phyloP scores from a whole-genome alignment of 2,113 vertebrate genomes.

The Cavia porcellus region DNA sequence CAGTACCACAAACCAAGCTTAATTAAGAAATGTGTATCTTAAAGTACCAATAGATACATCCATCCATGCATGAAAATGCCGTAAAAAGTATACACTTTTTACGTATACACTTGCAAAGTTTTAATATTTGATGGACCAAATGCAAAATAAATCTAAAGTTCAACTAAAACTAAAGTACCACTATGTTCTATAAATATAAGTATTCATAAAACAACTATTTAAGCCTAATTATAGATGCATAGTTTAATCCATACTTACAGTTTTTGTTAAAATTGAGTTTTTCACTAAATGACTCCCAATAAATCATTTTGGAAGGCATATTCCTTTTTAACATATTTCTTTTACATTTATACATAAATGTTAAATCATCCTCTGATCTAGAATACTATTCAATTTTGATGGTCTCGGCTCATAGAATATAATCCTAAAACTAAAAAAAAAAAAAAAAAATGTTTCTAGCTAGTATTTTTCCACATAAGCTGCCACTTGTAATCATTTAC shows the following conservation, averaged over 20 bases:
- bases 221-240: background rate
- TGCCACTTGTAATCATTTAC: slow-evolving; percentile 75
- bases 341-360: background rate
- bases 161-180: background rate
- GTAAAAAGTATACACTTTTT: background rate
- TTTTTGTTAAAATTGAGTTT: slow-evolving; percentile 30
- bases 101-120: background rate
- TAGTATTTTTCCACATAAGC: slow-evolving; percentile 29
- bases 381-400: background rate
- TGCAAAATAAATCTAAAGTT: background rate
- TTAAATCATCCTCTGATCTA: background rate
- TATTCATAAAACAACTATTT: background rate
- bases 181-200: background rate
- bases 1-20: background rate
- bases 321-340: background rate
- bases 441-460: background rate
- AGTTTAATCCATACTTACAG: background rate
- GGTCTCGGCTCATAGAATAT: background rate
- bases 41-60: background rate
- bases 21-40: background rate
- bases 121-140: background rate
- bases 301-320: background rate
- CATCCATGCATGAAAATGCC: background rate
- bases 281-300: background rate
- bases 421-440: background rate